Percentiles rank a stretch among this genome's conserved stretches.
Evolutionary conservation across 2,113 vertebrate species (phyloP).

Genomic region (Microcebus ravelobensis): DNA sequence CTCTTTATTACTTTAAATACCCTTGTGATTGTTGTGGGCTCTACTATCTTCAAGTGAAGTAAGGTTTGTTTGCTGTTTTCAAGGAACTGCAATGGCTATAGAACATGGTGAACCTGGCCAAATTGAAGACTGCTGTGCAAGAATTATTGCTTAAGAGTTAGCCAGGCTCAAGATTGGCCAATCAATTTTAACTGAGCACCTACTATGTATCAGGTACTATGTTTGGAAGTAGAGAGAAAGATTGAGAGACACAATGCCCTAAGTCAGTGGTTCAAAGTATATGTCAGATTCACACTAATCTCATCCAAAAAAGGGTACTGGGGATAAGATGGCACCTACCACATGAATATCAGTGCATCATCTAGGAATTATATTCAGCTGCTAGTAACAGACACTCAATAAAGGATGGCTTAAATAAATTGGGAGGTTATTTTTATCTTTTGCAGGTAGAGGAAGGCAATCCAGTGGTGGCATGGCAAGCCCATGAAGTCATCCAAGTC

Average conservation of each 20-base stretch:
- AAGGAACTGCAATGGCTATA: neutral
- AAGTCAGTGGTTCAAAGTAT: conserved; percentile 8
- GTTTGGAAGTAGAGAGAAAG: conserved; percentile 2
- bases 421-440: neutral
- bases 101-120: neutral
- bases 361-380: conserved; percentile 21
- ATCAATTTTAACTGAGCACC: neutral
- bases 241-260: neutral
- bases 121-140: neutral
- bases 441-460: neutral
- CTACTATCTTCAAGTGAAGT: neutral
- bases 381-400: neutral
- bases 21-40: neutral
- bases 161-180: neutral
- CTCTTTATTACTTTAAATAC: conserved; percentile 10
- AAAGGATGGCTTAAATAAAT: neutral
- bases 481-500: neutral
- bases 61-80: conserved; percentile 29
- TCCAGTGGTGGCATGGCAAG: neutral
- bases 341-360: neutral
- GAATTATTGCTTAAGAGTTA: neutral
- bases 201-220: neutral
- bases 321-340: neutral
- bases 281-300: neutral
- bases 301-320: neutral